A percentile compares a stretch with the other conserved stretches of the same genome.
Conservation (phyloP, 1,140 invertebrate genomes). For the Pseudomyrmex sp. region DNA sequence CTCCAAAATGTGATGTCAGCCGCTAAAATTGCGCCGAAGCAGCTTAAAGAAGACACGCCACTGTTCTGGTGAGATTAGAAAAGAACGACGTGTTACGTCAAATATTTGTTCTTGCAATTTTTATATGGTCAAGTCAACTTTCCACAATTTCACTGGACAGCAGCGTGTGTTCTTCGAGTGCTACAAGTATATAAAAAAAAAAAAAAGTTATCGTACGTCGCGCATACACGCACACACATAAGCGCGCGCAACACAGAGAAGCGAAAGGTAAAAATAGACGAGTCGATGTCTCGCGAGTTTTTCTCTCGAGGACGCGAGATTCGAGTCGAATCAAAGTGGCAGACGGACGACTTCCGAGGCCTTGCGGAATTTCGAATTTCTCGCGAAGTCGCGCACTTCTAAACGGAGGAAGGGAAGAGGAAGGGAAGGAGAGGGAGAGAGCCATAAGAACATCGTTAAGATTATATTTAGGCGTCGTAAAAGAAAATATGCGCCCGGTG, state of each 20-base stretch:
- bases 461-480: constrained; percentile 85
- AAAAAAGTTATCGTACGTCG: constrained; percentile 18
- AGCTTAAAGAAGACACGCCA: not conserved
- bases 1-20: too few species aligned
- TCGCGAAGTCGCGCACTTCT: constrained; percentile 55
- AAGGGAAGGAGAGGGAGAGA: not conserved
- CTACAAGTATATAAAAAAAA: constrained; percentile 14
- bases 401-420: not conserved
- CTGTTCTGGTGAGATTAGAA: not conserved
- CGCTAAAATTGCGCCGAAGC: not conserved
- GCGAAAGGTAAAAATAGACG: constrained; percentile 17
- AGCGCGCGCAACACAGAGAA: not conserved
- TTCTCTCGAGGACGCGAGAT: not conserved
- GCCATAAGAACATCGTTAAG: constrained; percentile 83
- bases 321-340: constrained; percentile 10
- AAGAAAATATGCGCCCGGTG: constrained; percentile 85
- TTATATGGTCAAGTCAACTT: not conserved
- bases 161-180: not conserved
- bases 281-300: constrained; percentile 7
- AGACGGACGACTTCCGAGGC: constrained; percentile 11
- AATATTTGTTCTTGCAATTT: too few species aligned
- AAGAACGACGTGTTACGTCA: too few species aligned
- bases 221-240: not conserved
- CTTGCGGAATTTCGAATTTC: constrained; percentile 70
- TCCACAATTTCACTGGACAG: constrained; percentile 2